Percentiles rank a stretch among this genome's conserved stretches.
phyloP scores from a whole-genome alignment of 1,140 invertebrate species.

The Oryctes rhinoceros region DNA sequence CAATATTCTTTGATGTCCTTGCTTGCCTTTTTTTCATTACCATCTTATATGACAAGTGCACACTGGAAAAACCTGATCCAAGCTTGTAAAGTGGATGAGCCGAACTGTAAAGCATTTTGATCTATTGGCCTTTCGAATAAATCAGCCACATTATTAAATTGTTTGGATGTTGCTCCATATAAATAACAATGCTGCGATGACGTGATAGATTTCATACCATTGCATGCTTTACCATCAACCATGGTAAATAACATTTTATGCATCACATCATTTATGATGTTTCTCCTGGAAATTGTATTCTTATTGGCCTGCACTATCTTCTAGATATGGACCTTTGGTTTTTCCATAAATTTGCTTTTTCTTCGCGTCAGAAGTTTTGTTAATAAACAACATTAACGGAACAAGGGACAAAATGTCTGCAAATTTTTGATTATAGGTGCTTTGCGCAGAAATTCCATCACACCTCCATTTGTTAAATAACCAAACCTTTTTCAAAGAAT shows the following conservation, averaged over 20 bases:
- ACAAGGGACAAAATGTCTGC: no score
- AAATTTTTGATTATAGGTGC: no score
- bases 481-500: no score
- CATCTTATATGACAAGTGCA: no score
- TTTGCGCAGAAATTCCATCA: no score
- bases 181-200: constrained; percentile 60
- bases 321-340: neutral
- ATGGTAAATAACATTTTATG: constrained; percentile 57
- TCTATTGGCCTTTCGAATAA: neutral
- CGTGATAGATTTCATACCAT: constrained; percentile 57
- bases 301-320: constrained; percentile 14
- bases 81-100: neutral
- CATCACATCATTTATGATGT: constrained; percentile 40
- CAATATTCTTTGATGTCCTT: no score
- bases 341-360: neutral
- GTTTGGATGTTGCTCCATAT: constrained; percentile 58
- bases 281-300: neutral
- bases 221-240: constrained; percentile 62
- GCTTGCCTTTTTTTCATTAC: no score
- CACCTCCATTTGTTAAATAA: no score
- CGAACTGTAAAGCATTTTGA: neutral
- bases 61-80: neutral
- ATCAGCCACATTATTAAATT: constrained; percentile 57
- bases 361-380: no score
- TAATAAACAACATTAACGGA: no score